Evolutionary conservation across 2,113 vertebrate species (phyloP).

Genomic region (Limanda limanda): DNA sequence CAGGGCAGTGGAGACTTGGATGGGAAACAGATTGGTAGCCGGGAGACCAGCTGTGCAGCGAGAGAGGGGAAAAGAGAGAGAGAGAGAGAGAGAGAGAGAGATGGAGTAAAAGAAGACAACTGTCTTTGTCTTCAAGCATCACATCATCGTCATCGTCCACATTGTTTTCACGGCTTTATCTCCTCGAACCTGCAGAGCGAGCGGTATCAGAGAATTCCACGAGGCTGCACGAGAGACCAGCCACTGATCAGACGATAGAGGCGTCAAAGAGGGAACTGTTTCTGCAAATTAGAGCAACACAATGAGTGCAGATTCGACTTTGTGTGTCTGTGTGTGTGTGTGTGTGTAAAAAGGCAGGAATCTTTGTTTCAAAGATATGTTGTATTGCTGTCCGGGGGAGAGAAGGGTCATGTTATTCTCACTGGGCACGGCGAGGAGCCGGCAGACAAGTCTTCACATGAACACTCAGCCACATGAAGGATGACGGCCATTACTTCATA

Average conservation of each 20-base stretch:
- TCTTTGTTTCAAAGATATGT: constrained; percentile 46
- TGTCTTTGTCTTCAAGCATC: background rate
- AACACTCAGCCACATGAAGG: constrained; percentile 60
- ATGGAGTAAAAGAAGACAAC: background rate
- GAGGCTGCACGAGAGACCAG: constrained; percentile 1
- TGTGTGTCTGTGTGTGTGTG: constrained; percentile 15
- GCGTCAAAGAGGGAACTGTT: background rate
- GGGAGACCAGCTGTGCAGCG: constrained; percentile 15
- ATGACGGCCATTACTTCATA: constrained; percentile 63
- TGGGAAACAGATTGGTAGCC: constrained; percentile 31
- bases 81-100: background rate
- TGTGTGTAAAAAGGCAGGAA: constrained; percentile 7
- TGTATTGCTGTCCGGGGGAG: constrained; percentile 57
- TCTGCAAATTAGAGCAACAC: constrained; percentile 41
- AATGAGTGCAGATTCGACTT: constrained; percentile 7
- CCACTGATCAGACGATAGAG: constrained; percentile 34
- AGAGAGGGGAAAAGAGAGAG: background rate
- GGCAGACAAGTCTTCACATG: constrained; percentile 48
- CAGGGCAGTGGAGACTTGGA: constrained; percentile 43
- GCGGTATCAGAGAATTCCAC: constrained; percentile 19
- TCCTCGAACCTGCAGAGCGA: background rate
- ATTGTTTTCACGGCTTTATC: constrained; percentile 25
- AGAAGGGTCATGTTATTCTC: constrained; percentile 67
- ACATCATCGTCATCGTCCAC: constrained; percentile 5
- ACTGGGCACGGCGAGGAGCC: constrained; percentile 54